Base-by-base conservation (phyloP, 2,113 vertebrate genomes). In the Ifrita kowaldi region DNA sequence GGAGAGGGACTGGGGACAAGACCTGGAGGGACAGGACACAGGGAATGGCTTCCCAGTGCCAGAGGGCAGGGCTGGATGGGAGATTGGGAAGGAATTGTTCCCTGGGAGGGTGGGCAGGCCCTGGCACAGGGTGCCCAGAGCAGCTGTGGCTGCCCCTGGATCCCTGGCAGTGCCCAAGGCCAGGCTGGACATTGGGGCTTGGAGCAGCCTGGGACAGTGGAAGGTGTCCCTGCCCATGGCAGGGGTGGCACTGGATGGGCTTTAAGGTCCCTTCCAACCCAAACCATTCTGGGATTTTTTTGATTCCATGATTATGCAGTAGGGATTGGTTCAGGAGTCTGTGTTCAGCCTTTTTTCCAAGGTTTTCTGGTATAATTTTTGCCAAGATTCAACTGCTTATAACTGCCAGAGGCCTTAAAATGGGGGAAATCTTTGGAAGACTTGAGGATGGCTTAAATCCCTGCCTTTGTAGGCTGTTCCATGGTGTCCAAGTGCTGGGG, bases 1-100 rank as follows among this genome's bases (percentile, higher is more conserved):
- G 75, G 0, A 63, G 41, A 79, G 56, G 55, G 74, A 39, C 74
- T 53, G 46, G 84, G 74, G 55, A 37, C 64, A 78, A 60, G 73
- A 55, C 0, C 0, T 10, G 37, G 1, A 76, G 84, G 63, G 84
- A 2, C 74, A 87, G 84, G 3, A 62, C 0, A 0, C 39, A 33
- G 63, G 46, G 84, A 77, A 87, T 52, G 84, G 71, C 83, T 82
- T 28, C 15, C 16, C 23, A 64, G 4, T 47, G 69, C 28, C 82
- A 64, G 30, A 85, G 52, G 32, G 83, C 16, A 86, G 83, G 32
- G 21, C 1, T 22, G 11, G 53, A 0, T 35, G 84, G 63, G 73
- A 52, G 8, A 0, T 12, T 12, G 73, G 53, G 9, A 1, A 60
- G 63, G 63, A 77, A 77, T 77, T 50, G 13, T 14, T 68, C 20